Conservation (phyloP, 1,140 invertebrate genomes). For the Drosophila virilis region DNA sequence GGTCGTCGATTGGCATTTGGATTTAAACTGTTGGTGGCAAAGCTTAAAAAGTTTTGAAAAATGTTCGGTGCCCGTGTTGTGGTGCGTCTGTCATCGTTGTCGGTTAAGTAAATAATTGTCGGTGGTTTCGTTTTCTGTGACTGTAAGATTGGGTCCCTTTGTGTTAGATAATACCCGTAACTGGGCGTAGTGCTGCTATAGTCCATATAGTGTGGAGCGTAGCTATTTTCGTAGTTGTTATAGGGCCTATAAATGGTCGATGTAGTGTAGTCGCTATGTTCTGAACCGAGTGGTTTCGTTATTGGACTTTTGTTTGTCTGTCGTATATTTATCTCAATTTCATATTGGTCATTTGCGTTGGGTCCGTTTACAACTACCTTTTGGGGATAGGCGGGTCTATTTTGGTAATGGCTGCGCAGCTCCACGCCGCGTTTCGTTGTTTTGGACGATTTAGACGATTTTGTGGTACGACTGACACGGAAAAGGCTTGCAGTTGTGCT, state of each 20-base stretch:
- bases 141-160: conserved; percentile 30
- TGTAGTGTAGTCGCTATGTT: conserved; percentile 58
- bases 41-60: conserved; percentile 72
- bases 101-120: conserved; percentile 77
- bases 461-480: conserved; percentile 44
- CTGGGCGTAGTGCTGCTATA: conserved; percentile 58
- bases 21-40: conserved; percentile 67
- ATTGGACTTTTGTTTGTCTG: conserved; percentile 76
- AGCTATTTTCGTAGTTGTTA: conserved; percentile 52
- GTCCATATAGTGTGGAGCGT: conserved; percentile 60
- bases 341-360: conserved; percentile 71
- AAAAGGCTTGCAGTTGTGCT: conserved; percentile 14
- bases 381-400: conserved; percentile 62
- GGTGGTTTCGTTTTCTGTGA: conserved; percentile 72
- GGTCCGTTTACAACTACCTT: conserved; percentile 76
- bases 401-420: conserved; percentile 68
- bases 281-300: conserved; percentile 31
- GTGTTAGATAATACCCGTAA: conserved; percentile 54
- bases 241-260: conserved; percentile 63
- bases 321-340: conserved; percentile 83
- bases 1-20: conserved; percentile 51
- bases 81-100: conserved; percentile 60
- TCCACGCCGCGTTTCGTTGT: conserved; percentile 59
- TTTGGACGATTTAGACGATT: conserved; percentile 46
- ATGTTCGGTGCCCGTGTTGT: conserved; percentile 72